A percentile compares a stretch with the other conserved stretches of the same genome.
phyloP scores from a whole-genome alignment of 2,888 invertebrate species.

The Drosophila macrothrix region DNA sequence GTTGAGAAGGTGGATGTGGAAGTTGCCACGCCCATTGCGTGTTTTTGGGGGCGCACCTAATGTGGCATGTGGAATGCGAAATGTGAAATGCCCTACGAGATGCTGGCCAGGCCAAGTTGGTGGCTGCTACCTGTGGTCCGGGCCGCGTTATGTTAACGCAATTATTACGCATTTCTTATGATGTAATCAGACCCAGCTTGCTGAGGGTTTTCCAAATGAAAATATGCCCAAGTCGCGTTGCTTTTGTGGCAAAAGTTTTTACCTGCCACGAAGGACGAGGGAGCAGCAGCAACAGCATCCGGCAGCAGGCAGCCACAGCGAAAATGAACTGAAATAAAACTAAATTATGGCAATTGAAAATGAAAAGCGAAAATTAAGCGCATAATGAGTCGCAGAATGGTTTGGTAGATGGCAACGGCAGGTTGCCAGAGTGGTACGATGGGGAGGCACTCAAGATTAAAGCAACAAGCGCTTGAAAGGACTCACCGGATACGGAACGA shows the following conservation, averaged over 20 bases:
- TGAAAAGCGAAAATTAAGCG: slow-evolving; percentile 82
- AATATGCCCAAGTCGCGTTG: slow-evolving; percentile 56
- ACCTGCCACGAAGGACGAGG: slow-evolving; percentile 13
- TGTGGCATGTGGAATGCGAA: slow-evolving; percentile 32
- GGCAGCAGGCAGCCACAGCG: slow-evolving; percentile 24
- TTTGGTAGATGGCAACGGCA: neutral
- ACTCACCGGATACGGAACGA: slow-evolving; percentile 29
- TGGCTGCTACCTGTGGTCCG: slow-evolving; percentile 3
- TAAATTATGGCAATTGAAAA: slow-evolving; percentile 83
- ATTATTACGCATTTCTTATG: slow-evolving; percentile 82
- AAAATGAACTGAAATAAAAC: slow-evolving; percentile 80
- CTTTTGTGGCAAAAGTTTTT: slow-evolving; percentile 64
- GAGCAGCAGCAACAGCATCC: neutral
- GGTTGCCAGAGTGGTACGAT: neutral
- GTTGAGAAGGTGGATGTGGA: slow-evolving; percentile 18
- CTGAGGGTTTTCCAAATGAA: slow-evolving; percentile 62
- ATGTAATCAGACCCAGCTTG: slow-evolving; percentile 80
- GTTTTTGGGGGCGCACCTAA: slow-evolving; percentile 19
- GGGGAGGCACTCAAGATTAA: slow-evolving; percentile 58
- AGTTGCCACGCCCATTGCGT: slow-evolving; percentile 53
- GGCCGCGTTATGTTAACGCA: slow-evolving; percentile 75
- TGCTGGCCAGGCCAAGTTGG: slow-evolving; percentile 37
- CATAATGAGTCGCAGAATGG: slow-evolving; percentile 67
- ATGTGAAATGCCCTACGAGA: slow-evolving; percentile 15
- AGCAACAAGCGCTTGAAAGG: slow-evolving; percentile 64